phyloP scores from a whole-genome alignment of 1,140 invertebrate species.

The Leptinotarsa undecemlineata region DNA sequence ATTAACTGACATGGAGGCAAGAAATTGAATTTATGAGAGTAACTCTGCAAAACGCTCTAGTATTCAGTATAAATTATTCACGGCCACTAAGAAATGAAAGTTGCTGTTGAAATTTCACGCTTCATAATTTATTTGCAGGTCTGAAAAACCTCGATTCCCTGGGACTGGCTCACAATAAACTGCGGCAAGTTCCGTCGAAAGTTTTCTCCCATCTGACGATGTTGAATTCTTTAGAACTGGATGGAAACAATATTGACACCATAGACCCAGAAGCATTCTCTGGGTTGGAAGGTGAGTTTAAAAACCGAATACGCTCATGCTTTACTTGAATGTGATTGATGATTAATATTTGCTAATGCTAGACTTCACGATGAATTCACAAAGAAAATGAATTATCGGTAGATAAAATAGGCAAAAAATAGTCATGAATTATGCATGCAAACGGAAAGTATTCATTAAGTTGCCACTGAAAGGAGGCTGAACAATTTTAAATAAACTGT shows the following conservation, averaged over 20 bases:
- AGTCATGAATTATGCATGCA: no score
- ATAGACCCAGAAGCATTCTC: constrained; percentile 82
- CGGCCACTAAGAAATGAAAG: neutral
- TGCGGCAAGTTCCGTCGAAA: constrained; percentile 74
- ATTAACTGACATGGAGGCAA: no score
- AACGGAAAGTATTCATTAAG: no score
- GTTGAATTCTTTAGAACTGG: constrained; percentile 83
- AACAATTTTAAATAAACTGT: no score
- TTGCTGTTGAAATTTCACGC: constrained; percentile 8
- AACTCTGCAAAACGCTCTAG: neutral
- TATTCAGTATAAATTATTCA: neutral
- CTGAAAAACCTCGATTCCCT: constrained; percentile 78
- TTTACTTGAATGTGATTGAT: no score
- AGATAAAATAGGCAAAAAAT: no score
- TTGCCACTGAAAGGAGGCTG: no score
- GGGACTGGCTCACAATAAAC: constrained; percentile 80
- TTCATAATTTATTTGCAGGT: constrained; percentile 59
- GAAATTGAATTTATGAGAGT: neutral
- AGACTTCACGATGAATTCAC: no score
- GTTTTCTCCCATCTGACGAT: constrained; percentile 79
- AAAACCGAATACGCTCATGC: no score
- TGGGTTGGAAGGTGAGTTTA: constrained; percentile 76
- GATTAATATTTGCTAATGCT: no score
- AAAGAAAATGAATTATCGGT: no score
- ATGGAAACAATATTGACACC: constrained; percentile 79